Evolutionary conservation across 1,140 invertebrate genomes (phyloP).

Genomic region (Pentalonia nigronervosa): DNA sequence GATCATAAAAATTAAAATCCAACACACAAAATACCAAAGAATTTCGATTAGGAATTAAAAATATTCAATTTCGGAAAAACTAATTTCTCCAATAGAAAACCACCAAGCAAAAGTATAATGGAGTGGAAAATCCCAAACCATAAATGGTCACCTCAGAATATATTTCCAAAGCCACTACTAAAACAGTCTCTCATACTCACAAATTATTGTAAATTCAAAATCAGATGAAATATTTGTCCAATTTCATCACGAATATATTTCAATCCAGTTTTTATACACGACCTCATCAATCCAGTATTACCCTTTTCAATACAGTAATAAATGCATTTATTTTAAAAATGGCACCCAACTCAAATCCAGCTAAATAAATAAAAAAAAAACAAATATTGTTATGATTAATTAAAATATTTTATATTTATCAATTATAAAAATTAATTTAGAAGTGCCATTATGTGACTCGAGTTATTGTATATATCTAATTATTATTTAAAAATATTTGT

Average conservation of each 20-base stretch:
- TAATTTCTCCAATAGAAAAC: not conserved
- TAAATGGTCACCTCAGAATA: not conserved
- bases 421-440: too few species aligned
- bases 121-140: not conserved
- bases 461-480: too few species aligned
- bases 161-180: not conserved
- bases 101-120: not conserved
- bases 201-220: not conserved
- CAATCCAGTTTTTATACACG: not conserved
- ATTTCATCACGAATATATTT: not conserved
- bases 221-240: not conserved
- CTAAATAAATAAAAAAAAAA: not conserved
- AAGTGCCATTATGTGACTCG: too few species aligned
- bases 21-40: not conserved
- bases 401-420: too few species aligned
- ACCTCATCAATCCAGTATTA: not conserved
- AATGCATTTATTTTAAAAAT: not conserved
- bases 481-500: too few species aligned
- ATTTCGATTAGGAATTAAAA: not conserved
- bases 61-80: not conserved
- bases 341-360: not conserved
- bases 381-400: too few species aligned
- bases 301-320: not conserved
- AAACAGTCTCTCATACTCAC: not conserved
- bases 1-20: too few species aligned